These are phyloP conservation scores for Pleuronectes platessa DNA, from an alignment of 2,113 vertebrate genomes.

Conservation along the genomic window DNA sequence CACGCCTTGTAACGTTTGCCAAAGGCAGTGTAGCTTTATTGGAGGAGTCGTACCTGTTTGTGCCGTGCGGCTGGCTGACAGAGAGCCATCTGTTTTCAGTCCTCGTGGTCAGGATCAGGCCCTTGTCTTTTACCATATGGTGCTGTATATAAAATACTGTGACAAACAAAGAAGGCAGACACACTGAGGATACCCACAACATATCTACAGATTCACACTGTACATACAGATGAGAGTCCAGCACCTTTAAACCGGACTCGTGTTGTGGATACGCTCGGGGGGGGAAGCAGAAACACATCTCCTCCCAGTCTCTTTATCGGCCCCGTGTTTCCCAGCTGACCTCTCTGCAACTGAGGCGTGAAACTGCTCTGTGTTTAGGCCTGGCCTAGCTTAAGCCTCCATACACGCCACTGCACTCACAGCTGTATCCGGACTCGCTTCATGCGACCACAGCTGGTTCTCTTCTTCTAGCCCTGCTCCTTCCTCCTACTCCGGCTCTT, in stretches of 20 bases:
- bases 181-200: neutral
- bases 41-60: constrained; percentile 30
- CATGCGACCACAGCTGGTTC: constrained; percentile 50
- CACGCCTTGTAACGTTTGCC: constrained; percentile 14
- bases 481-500: constrained; percentile 2
- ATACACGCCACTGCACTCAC: constrained; percentile 34
- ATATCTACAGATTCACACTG: neutral
- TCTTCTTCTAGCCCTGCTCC: constrained; percentile 19
- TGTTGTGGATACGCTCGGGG: neutral
- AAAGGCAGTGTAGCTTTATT: constrained; percentile 21
- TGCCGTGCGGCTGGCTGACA: constrained; percentile 23
- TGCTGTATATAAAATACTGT: neutral
- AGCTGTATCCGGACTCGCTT: constrained; percentile 56
- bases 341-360: constrained; percentile 64
- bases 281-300: constrained; percentile 35
- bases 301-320: constrained; percentile 44
- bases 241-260: constrained; percentile 27
- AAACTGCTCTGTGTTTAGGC: constrained; percentile 58
- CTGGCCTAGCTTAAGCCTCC: constrained; percentile 15
- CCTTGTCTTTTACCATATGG: constrained; percentile 42
- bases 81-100: constrained; percentile 49
- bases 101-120: constrained; percentile 30
- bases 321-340: constrained; percentile 48
- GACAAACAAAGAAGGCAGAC: neutral
- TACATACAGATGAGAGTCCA: constrained; percentile 23